Percentiles rank a stretch among this genome's conserved stretches.
Evolutionary conservation across 2,113 vertebrate genomes (phyloP).

Genomic region (Phaetusa simplex): DNA sequence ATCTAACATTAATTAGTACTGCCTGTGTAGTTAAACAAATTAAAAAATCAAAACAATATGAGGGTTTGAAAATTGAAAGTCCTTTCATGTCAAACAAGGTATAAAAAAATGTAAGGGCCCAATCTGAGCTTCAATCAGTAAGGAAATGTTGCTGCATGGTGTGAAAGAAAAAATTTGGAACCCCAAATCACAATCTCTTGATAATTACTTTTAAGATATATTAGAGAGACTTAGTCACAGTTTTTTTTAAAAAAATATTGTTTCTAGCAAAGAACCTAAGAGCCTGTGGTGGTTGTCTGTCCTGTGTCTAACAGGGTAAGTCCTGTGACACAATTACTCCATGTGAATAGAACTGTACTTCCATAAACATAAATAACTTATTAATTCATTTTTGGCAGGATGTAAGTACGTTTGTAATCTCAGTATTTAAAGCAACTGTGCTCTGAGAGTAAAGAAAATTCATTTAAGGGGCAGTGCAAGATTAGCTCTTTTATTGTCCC

Average conservation of each 20-base stretch:
- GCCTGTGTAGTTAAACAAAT: too few species aligned
- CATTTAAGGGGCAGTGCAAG: neutral
- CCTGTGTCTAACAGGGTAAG: neutral
- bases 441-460: neutral
- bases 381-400: neutral
- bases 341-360: neutral
- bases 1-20: too few species aligned
- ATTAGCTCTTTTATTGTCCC: neutral
- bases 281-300: neutral
- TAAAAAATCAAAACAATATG: neutral
- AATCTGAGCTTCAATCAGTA: neutral
- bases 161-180: neutral
- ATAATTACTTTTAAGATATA: neutral
- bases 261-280: neutral
- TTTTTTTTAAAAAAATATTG: neutral
- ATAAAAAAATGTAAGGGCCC: neutral
- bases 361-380: neutral
- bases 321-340: neutral
- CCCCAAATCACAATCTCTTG: neutral
- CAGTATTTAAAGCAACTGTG: neutral
- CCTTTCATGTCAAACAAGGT: neutral
- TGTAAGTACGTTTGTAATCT: neutral
- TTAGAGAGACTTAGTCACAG: neutral
- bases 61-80: neutral
- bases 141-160: neutral